Base-by-base conservation (phyloP, 2,797 vertebrate species). In the Zenarchopterus dispar region DNA sequence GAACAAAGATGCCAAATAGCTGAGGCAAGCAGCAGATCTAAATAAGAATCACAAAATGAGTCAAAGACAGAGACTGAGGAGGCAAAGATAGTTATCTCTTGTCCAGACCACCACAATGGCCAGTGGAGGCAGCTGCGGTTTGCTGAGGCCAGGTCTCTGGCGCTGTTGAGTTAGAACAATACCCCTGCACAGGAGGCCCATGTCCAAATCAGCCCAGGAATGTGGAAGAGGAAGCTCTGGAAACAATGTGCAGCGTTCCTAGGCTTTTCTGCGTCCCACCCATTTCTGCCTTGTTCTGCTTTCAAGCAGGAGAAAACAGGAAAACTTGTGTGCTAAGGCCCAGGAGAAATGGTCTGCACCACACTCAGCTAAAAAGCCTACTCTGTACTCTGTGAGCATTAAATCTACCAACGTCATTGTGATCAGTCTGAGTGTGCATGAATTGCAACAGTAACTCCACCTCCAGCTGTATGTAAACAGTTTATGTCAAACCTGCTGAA, bases 131-230 rank as follows among this genome's bases (percentile, higher is more conserved):
- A 83, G 78, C 78, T 81, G 85, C 52, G 70, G 70, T 75, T 84
- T 58, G 78, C 67, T 74, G 75, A 73, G 82, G 80, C 82, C 82
- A 76, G 85, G 84, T 84, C 82, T 65, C 56, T 64, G 70, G 62
- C 80, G 84, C 84, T 81, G 89, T 47, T 57, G 54, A 76, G 79
- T 67, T 74, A 73, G 77, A 91, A 92, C 88, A 93, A 93, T 89
- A 78, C 75, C 69, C 63, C 73, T 66, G 77, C 78, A 74, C 77
- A 85, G 88, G 88, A 88, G 84, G 85, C 83, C 88, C 84, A 78
- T 88, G 93, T 92, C 90, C 82, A 87, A 91, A 92, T 94, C 92
- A 89, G 85, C 33, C 74, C 77, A 93, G 89, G 93, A 94, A 94
- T 94, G 92, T 93, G 88, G 84, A 89, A 91, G 86, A 93, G 93